Base-by-base conservation (phyloP, 2,113 vertebrate genomes). In the Heterochromis multidens region DNA sequence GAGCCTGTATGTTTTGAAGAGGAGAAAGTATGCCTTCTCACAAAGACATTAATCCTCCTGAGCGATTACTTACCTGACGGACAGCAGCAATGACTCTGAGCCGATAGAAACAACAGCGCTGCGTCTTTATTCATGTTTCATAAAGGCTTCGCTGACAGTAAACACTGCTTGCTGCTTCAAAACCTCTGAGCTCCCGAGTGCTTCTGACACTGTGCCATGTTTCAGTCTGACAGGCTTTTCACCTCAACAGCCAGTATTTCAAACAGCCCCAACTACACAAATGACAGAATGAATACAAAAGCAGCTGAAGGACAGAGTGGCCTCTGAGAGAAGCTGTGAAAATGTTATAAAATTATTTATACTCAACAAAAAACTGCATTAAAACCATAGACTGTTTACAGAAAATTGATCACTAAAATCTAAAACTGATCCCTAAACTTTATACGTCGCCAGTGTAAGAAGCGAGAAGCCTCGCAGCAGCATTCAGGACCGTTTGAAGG, bases 81-180 rank as follows among this genome's bases (percentile, higher is more conserved):
- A 89, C 72, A 23, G 78, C 56, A 57, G 78, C 46, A 43, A 62
- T 19, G 62, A 52, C 37, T 87, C 72, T 2, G 74, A 79, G 65
- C 67, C 13, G 54, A 77, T 58, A 62, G 82, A 79, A 77, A 85
- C 79, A 82, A 70, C 65, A 72, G 13, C 82, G 6, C 52, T 16
- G 79, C 1, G 43, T 61, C 76, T 83, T 85, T 70, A 52, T 37
- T 85, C 33, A 16, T 70, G 70, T 85, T 77, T 85, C 77, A 77
- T 83, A 65, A 10, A 76, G 14, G 4, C 60, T 7, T n/a, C 37
- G 43, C 70, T 74, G 46, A 33, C 70, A 74, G 46, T 11, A 31
- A 74, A 74, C 17, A 19, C 27, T 74, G 27, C 46, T 54, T 33
- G 27, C 46, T 54, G 70, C 70, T 54, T 54, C 27, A 74, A 46